A percentile compares a stretch with the other conserved stretches of the same genome.
phyloP scores from a whole-genome alignment of 2,797 vertebrate species.

The Gymnoscopelus braueri region DNA sequence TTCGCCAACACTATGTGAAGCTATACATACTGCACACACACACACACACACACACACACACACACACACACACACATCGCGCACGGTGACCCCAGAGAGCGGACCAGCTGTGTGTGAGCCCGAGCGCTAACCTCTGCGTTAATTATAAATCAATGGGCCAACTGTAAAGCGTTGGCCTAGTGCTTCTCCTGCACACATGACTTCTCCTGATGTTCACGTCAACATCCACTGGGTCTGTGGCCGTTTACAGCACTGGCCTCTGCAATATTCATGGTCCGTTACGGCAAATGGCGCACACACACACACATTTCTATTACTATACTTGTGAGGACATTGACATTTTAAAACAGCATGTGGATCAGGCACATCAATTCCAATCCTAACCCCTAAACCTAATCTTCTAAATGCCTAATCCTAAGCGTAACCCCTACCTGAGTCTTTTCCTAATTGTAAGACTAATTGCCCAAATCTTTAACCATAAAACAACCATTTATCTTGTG shows the following conservation, averaged over 20 bases:
- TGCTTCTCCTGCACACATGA: conserved; percentile 68
- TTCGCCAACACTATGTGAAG: too few relatives aligned
- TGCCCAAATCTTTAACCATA: too few relatives aligned
- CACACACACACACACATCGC: conserved; percentile 16
- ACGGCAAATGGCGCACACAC: conserved; percentile 62
- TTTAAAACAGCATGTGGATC: too few relatives aligned
- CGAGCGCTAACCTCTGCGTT: conserved; percentile 73
- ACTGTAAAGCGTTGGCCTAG: conserved; percentile 71
- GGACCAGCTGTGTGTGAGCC: conserved; percentile 79
- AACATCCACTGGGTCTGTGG: conserved; percentile 69
- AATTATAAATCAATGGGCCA: conserved; percentile 84
- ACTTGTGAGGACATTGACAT: too few relatives aligned
- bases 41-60: background rate
- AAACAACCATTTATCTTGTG: too few relatives aligned
- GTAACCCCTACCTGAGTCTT: too few relatives aligned
- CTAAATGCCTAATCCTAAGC: too few relatives aligned
- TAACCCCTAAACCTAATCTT: too few relatives aligned
- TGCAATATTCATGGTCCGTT: conserved; percentile 76
- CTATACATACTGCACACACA: background rate
- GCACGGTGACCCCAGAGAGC: conserved; percentile 71
- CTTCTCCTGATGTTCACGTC: conserved; percentile 69
- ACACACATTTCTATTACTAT: conserved; percentile 30
- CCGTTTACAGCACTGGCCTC: conserved; percentile 65
- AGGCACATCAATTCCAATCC: too few relatives aligned
- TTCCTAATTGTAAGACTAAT: too few relatives aligned